phyloP scores from a whole-genome alignment of 2,797 vertebrate genomes.

The Alca torda region DNA sequence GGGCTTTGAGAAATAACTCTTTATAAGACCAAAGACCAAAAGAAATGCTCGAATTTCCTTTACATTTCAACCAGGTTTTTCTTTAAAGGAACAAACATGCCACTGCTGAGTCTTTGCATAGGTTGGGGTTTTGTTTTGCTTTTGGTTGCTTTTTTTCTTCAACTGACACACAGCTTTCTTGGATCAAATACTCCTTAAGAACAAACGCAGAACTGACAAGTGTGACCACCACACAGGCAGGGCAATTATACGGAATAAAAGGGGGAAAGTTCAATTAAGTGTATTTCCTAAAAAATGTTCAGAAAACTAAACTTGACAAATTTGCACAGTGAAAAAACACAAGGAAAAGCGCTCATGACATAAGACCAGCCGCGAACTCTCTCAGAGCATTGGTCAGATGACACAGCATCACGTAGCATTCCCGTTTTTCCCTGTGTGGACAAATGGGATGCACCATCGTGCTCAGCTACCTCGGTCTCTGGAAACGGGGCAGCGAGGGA shows the following conservation, averaged over 20 bases:
- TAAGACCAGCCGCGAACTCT: not conserved
- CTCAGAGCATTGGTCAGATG: not conserved
- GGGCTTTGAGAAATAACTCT: conserved; percentile 3
- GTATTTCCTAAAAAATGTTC: not conserved
- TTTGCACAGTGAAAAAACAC: not conserved
- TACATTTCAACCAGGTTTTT: conserved; percentile 12
- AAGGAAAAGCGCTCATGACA: not conserved
- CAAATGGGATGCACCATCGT: not conserved
- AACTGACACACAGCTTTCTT: not conserved
- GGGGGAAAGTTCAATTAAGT: not conserved
- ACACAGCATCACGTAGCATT: not conserved
- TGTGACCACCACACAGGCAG: not conserved
- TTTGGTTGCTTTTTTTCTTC: not conserved
- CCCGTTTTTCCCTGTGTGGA: not conserved
- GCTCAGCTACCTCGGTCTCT: not conserved
- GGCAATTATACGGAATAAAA: not conserved
- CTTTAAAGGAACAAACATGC: not conserved
- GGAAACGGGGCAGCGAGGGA: not conserved
- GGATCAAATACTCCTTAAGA: not conserved
- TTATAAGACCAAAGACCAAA: not conserved
- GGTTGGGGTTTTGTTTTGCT: not conserved
- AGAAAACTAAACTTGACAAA: not conserved
- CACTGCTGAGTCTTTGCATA: not conserved
- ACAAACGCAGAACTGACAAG: not conserved
- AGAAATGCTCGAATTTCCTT: conserved; percentile 27